phyloP scores from a whole-genome alignment of 2,797 vertebrate genomes.

The Argentina silus region DNA sequence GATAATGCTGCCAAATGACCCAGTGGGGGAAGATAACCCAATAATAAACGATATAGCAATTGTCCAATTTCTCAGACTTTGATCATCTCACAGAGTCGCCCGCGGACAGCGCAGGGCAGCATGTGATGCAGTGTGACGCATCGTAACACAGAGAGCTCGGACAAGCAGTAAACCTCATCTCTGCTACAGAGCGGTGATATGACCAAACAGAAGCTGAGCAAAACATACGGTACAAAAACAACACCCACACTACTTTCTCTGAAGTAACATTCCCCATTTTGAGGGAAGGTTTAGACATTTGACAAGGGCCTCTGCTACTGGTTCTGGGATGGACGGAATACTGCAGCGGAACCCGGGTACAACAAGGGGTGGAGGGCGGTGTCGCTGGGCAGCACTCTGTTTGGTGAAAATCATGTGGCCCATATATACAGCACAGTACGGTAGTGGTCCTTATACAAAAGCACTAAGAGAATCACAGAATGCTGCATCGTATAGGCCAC shows the following conservation, averaged over 20 bases:
- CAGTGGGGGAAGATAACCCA: too few relatives aligned
- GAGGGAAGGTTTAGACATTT: too few relatives aligned
- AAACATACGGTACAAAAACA: background rate
- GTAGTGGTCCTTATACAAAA: constrained; percentile 38
- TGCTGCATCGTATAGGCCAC: constrained; percentile 17
- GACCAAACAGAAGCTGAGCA: constrained; percentile 12
- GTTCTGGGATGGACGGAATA: too few relatives aligned
- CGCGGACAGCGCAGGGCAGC: constrained; percentile 30
- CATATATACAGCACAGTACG: constrained; percentile 38
- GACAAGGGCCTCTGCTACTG: too few relatives aligned
- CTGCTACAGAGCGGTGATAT: constrained; percentile 6
- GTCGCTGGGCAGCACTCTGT: background rate
- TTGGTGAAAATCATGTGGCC: constrained; percentile 18
- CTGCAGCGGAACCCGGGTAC: too few relatives aligned
- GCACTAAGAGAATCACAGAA: constrained; percentile 17
- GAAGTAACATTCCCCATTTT: too few relatives aligned
- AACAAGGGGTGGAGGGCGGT: background rate
- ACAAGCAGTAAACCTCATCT: background rate
- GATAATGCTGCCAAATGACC: background rate
- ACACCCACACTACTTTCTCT: constrained; percentile 12
- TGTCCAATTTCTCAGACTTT: constrained; percentile 16
- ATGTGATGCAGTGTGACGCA: constrained; percentile 19
- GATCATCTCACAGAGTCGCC: constrained; percentile 21
- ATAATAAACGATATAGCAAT: constrained; percentile 1
- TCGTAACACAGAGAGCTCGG: constrained; percentile 1